Evolutionary conservation across 2,113 vertebrate species (phyloP), one percentile per base, ranked within the genome.

Genomic region (Gnathonemus longibarbis): DNA sequence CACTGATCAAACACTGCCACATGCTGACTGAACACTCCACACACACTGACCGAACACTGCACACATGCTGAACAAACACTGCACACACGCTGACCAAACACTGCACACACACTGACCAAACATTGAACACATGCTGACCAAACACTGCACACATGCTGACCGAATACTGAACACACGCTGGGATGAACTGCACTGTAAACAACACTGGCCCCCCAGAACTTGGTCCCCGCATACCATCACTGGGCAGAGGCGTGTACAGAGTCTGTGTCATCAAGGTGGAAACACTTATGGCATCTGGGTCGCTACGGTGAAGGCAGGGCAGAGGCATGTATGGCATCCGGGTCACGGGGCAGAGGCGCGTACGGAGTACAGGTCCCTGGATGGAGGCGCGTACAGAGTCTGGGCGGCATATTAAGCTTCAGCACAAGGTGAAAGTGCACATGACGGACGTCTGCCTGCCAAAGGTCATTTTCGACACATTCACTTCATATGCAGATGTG

Each of bases 171-270:
- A 62, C 1, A 3, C 58, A 62, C 0, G 6, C 56, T 93, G 94
- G 94, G 93, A 92, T 94, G 90, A 91, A 94, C 95, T 95, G 93
- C 95, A 96, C 95, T 93, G 94, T 95, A 95, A 96, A 96, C 94
- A 94, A 95, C 94, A 93, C 17, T 5, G 15, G 1, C 17, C 3
- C 50, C 52, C 17, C 52, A 19, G 52, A 19, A 15, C 50, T 52
- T 52, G 50, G 50, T 52, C 0, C 50, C 50, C 13, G 17, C 52
- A 53, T 53, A 1, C 4, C 4, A 5, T 56, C 5, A 56, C 53
- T 58, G 24, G 56, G 7, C 56, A 58, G 56, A 58, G 21, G 53
- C 19, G 5, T 56, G 53, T 24, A 7, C 53, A 56, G 52, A 17
- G 21, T n/a, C 56, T 62, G 24, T 21, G 19, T 58, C 56, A 24